Percentiles rank a stretch among this genome's conserved stretches.
Conservation (phyloP, 1,140 invertebrate species). For the Drosophila simulans region DNA sequence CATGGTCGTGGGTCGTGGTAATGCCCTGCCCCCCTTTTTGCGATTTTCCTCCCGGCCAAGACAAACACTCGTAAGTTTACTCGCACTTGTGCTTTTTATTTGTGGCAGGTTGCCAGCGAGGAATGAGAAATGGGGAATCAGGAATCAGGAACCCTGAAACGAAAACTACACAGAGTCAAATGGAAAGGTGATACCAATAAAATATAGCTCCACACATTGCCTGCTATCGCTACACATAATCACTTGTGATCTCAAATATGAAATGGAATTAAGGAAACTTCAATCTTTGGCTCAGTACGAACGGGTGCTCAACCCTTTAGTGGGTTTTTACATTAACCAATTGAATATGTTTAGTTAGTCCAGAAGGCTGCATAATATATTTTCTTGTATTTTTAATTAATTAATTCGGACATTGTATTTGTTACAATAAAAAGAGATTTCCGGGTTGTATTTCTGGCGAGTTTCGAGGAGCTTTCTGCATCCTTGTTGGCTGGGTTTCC, state of each 20-base stretch:
- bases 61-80: conserved; percentile 30
- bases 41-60: conserved; percentile 7
- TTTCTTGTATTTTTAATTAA: conserved; percentile 6
- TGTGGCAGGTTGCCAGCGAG: conserved; percentile 14
- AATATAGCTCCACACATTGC: too few species aligned
- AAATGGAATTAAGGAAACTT: too few species aligned
- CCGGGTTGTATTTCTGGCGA: not conserved
- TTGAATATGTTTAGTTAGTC: not conserved
- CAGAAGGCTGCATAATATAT: not conserved
- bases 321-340: not conserved
- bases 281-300: too few species aligned
- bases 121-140: not conserved
- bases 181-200: not conserved
- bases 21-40: conserved; percentile 29
- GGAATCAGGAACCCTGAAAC: not conserved
- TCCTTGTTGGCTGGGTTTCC: not conserved
- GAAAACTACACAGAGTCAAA: not conserved
- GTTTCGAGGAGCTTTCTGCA: not conserved
- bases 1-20: conserved; percentile 67
- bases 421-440: not conserved
- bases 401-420: not conserved
- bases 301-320: too few species aligned
- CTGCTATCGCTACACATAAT: too few species aligned
- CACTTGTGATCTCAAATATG: too few species aligned
- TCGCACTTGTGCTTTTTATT: conserved; percentile 29